Evolutionary conservation across 2,797 vertebrate species (phyloP), one percentile per base, ranked within the genome.

Genomic region (Cynodonichthys magdalenae): DNA sequence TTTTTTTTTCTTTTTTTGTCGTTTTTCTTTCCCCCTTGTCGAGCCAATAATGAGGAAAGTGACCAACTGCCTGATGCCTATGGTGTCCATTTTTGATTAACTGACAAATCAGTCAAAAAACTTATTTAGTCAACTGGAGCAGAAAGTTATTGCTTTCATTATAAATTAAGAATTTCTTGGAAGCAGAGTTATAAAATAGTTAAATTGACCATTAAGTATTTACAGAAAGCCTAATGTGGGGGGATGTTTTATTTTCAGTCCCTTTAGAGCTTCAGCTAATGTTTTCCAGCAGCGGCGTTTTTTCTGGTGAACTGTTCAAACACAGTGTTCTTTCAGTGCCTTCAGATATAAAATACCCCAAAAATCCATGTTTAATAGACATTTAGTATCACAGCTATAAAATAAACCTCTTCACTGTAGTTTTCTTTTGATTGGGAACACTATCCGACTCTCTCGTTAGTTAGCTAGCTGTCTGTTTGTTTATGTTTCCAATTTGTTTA

Each of bases 41-140:
- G 72, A 71, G 47, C 79, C 12, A 1, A 14, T 52, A 52, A 75
- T 53, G 42, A 56, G 49, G 19, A 59, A 57, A 41, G 17, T 60
- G 15, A 68, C 31, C 63, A 61, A 18, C 10, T 54, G 17, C 18
- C 34, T 27, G 55, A 10, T 6, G 66, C 42, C 0, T 44, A 0
- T 24, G 1, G 9, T 24, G 34, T 74, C 36, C 54, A 67, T 75
- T 61, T 66, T 54, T 51, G 17, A 18, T 51, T 66, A 41, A 72
- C 19, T 4, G 19, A 62, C 67, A 45, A 24, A 39, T 63, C 53
- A 54, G 39, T 28, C 15, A 6, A 48, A 39, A 47, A 64, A 63
- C 28, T 34, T 5, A 56, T 11, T 72, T 47, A 19, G 47, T 34
- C 8, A 59, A 50, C 31, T 41, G 8, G 1, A 9, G 1, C 12